phyloP scores from a whole-genome alignment of 1,140 invertebrate genomes.

The Octopus sinensis region DNA sequence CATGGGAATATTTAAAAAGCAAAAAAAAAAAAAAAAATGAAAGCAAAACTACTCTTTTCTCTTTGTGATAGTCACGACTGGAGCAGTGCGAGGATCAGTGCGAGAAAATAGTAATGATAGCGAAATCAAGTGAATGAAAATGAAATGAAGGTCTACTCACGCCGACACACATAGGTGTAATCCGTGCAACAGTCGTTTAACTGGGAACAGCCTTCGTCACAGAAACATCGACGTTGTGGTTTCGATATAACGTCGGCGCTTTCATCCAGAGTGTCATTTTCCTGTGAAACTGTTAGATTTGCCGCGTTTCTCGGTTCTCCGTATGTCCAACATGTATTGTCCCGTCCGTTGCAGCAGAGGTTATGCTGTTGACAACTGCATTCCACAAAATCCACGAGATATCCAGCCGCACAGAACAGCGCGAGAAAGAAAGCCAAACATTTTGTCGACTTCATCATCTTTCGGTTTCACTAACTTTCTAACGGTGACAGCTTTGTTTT shows the following conservation, averaged over 20 bases:
- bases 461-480: no score
- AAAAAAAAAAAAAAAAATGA: no score
- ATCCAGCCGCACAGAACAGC: neutral
- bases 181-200: conserved; percentile 48
- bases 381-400: neutral
- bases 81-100: no score
- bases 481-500: no score
- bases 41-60: no score
- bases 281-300: neutral
- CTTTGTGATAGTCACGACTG: no score
- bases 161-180: conserved; percentile 36
- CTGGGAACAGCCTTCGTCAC: conserved; percentile 41
- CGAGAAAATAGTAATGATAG: no score
- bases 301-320: conserved; percentile 37
- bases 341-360: conserved; percentile 43
- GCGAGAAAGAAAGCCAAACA: no score
- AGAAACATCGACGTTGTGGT: conserved; percentile 36
- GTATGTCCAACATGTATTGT: conserved; percentile 44
- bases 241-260: neutral
- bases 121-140: neutral
- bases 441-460: no score
- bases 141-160: conserved; percentile 24
- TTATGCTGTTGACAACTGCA: conserved; percentile 32
- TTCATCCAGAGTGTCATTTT: conserved; percentile 21
- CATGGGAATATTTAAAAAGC: no score